A percentile compares a stretch with the other conserved stretches of the same genome.
These are phyloP conservation scores for Sprattus sprattus DNA, from an alignment of 2,113 vertebrate genomes.

Conservation along the genomic window DNA sequence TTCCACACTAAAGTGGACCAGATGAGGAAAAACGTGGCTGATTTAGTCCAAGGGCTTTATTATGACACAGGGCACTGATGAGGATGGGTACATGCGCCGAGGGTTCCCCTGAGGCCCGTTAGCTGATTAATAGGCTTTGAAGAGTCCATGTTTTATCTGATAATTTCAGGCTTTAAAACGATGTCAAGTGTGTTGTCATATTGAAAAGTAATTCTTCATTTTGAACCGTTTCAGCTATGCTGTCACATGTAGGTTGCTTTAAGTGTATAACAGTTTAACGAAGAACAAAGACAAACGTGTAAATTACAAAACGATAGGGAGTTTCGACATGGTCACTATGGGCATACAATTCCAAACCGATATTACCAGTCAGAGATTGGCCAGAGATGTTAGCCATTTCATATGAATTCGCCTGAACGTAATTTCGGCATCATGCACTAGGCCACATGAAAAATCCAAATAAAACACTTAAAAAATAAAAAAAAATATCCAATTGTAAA, in stretches of 20 bases:
- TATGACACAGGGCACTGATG: slow-evolving; percentile 81
- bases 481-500: too few species aligned
- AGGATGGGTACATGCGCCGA: slow-evolving; percentile 78
- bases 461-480: neutral
- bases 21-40: slow-evolving; percentile 66
- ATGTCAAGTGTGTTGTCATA: slow-evolving; percentile 81
- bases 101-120: slow-evolving; percentile 81
- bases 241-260: neutral
- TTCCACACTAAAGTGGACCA: slow-evolving; percentile 75
- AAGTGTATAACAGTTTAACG: neutral
- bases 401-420: neutral
- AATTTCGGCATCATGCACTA: neutral
- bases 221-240: neutral
- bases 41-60: slow-evolving; percentile 86
- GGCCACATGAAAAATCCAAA: neutral
- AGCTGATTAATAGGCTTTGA: slow-evolving; percentile 89
- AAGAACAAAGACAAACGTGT: neutral
- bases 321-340: neutral
- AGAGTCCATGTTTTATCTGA: slow-evolving; percentile 89
- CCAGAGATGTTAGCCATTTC: neutral
- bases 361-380: neutral
- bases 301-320: neutral
- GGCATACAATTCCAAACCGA: neutral
- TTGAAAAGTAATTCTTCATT: neutral
- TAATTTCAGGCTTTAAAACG: slow-evolving; percentile 91